Evolutionary conservation across 2,113 vertebrate species (phyloP), one percentile per base, ranked within the genome.

Genomic region (Lepus europaeus): DNA sequence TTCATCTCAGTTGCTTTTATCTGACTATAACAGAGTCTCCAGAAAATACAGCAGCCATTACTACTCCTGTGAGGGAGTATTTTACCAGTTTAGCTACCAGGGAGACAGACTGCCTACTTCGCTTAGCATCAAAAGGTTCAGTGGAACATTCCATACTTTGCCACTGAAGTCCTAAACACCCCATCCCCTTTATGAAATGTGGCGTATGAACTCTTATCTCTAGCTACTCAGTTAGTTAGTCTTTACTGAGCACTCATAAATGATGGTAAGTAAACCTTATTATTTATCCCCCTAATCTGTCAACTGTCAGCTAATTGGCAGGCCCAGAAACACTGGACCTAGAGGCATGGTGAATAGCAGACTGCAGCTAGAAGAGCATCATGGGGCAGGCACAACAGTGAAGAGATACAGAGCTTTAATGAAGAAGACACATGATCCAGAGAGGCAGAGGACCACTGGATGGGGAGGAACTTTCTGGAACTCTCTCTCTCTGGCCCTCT

Each of bases 1-100:
- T 80, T 85, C 78, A 94, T 25, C 73, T 85, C 73, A 90, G 63
- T 45, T 94, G 51, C 59, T 49, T 23, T 80, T 80, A 94, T 33
- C 66, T 68, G 88, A 87, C 53, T 80, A 87, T 89, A 36, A 51
- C 45, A 90, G 45, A 80, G 69, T 12, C 29, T 80, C 45, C 56
- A 80, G 88, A 85, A 85, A 79, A 85, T 56, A 85, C 3, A 90
- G 53, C 39, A 72, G 39, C 80, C 53, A 22, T 53, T 85, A 85
- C 79, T 17, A 39, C n/a, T 5, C 5, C 87, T 85, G 87, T 19
- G 29, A 85, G 53, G 49, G 39, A 78, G 29, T 31, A 64, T 85
- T 17, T 53, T 85, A 39, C 63, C 31, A 85, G 70, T 90, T 90
- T 53, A 39, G 27, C 22, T 19, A 59, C 53, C 23, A 39, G 11